A percentile compares a stretch with the other conserved stretches of the same genome.
phyloP scores from a whole-genome alignment of 2,113 vertebrate species.

The Dasyornis broadbenti region DNA sequence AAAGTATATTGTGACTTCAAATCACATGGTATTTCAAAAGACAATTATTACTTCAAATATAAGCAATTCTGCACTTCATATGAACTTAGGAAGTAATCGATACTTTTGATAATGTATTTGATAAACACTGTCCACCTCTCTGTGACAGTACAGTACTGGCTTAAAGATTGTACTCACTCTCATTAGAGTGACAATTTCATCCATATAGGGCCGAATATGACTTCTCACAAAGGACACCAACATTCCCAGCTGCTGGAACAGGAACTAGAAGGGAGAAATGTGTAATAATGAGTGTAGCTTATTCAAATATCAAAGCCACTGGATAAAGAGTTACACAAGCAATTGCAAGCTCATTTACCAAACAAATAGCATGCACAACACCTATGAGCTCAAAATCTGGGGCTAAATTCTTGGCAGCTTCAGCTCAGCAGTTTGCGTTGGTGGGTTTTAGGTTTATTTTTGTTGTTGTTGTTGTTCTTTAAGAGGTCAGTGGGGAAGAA shows the following conservation, averaged over 20 bases:
- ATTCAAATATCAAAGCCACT: not conserved
- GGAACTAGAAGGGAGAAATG: constrained; percentile 77
- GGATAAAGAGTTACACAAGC: not conserved
- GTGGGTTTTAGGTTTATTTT: not conserved
- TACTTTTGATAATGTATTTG: not conserved
- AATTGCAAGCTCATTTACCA: not conserved
- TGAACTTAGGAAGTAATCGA: not conserved
- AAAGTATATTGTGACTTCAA: not conserved
- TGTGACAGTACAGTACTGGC: not conserved
- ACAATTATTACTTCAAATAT: not conserved
- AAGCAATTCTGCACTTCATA: not conserved
- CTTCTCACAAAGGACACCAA: constrained; percentile 97
- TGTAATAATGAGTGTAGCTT: not conserved
- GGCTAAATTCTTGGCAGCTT: constrained; percentile 21
- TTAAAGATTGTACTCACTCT: constrained; percentile 79
- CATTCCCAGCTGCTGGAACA: constrained; percentile 97
- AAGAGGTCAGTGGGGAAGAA: no score
- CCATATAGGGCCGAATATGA: constrained; percentile 99
- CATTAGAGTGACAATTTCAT: constrained; percentile 97
- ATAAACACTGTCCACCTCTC: not conserved
- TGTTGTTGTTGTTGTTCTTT: not conserved
- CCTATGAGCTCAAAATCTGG: not conserved
- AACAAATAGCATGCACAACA: constrained; percentile 13
- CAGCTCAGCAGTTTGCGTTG: not conserved
- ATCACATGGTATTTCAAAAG: not conserved